A percentile compares a stretch with the other conserved stretches of the same genome.
Conservation (phyloP, 2,113 vertebrate species). For the Alligator mississippiensis region DNA sequence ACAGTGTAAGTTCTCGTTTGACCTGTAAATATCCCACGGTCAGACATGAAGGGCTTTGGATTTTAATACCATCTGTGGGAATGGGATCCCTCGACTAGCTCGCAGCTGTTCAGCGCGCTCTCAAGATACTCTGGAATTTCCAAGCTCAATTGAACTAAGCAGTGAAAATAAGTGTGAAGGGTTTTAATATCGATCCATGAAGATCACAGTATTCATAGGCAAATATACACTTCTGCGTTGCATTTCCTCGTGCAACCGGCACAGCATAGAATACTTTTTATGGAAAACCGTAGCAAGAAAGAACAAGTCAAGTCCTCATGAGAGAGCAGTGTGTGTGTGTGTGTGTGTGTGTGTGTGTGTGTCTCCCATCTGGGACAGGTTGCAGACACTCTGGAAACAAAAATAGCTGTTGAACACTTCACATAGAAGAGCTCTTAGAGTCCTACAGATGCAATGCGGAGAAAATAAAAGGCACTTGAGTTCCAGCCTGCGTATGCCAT, state of each 20-base stretch:
- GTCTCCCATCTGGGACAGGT: background rate
- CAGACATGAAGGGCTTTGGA: slow-evolving; percentile 56
- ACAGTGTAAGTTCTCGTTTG: slow-evolving; percentile 43
- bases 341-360: slow-evolving; percentile 19
- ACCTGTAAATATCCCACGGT: slow-evolving; percentile 36
- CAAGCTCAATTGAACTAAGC: slow-evolving; percentile 40
- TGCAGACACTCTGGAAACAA: slow-evolving; percentile 40
- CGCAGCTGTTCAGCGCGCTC: slow-evolving; percentile 64
- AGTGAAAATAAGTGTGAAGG: slow-evolving; percentile 52
- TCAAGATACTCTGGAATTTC: slow-evolving; percentile 41
- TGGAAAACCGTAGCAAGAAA: slow-evolving; percentile 29
- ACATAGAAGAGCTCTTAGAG: background rate
- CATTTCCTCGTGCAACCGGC: slow-evolving; percentile 26
- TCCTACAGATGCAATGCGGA: background rate
- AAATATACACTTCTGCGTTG: slow-evolving; percentile 58
- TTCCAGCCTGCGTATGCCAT: background rate
- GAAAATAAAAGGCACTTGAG: slow-evolving; percentile 4
- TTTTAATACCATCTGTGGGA: slow-evolving; percentile 59
- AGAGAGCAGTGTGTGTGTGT: slow-evolving; percentile 4
- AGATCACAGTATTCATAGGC: slow-evolving; percentile 46
- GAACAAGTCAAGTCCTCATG: slow-evolving; percentile 41
- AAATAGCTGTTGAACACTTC: slow-evolving; percentile 31
- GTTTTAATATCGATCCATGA: slow-evolving; percentile 40
- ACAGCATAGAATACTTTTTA: slow-evolving; percentile 3
- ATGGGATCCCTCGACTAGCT: slow-evolving; percentile 48